Evolutionary conservation across 1,140 invertebrate species (phyloP), one percentile per base, ranked within the genome.

Genomic region (Drosophila miranda): DNA sequence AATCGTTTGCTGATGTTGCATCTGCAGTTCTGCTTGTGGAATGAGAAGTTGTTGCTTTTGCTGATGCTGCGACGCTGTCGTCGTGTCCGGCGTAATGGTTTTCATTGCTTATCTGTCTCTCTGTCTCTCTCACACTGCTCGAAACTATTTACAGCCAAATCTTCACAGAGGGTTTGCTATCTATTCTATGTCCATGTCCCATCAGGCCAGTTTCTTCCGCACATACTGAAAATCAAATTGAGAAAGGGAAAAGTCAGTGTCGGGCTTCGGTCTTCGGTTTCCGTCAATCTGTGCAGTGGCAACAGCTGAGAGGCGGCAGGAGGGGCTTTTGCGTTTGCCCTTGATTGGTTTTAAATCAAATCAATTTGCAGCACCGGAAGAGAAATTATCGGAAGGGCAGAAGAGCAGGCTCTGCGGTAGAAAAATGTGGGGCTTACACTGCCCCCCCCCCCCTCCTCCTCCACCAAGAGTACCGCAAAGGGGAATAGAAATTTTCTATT

Each of bases 1-100:
- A 49, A 58, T 52, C 28, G 64, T 50, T 73, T 75, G 60, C 34
- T 72, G 61, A 38, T 51, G 64, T 5, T 62, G 59, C 7, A 53
- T 28, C n/a, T 57, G 50, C 9, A 38, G 11, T 38, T 38, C 34
- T 30, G 43, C 38, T 56, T 70, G 64, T 42, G 76, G 61, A 74
- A 79, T 56, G 59, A 56, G 26, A 26, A 68, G 50, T 41, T 44
- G 46, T 55, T 67, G 69, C 3, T 77, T 73, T 56, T 76, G 64
- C 2, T 60, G 61, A 23, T 57, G 67, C 41, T 58, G 60, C 48
- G 61, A 49, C 28, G 70, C 46, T 48, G 61, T 55, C 56, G 72
- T 46, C 50, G 78, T 86, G 55, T 86, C 81, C 73, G 82, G 74
- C 70, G 82, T 82, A 69, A 86, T 87, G 42, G 82, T 87, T 86